Evolutionary conservation across 2,113 vertebrate species (phyloP), one percentile per base, ranked within the genome.

Genomic region (Odontophorus gujanensis): DNA sequence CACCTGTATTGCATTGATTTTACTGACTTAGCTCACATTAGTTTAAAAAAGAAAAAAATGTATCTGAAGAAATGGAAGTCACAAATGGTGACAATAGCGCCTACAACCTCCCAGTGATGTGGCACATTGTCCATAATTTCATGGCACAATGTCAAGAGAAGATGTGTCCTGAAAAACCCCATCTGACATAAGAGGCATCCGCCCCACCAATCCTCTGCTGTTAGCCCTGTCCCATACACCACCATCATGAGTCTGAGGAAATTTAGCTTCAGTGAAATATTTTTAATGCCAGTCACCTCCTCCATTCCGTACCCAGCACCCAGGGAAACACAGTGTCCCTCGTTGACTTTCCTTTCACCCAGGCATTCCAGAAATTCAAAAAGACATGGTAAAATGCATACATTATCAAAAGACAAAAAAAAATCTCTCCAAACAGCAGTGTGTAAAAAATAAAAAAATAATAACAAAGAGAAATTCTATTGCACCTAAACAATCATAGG

Each of bases 231-330:
- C 53, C 30, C 13, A 15, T 59, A 28, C 26, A 81, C 14, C 26
- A 36, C 0, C 2, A 0, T 0, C 5, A 36, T 8, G 0, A 80
- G 26, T 25, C 30, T 17, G 63, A 67, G 21, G 6, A 25, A 74
- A 50, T 32, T 30, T 32, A 42, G 61, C 59, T 63, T 36, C 36
- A 38, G 30, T 7, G 81, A 48, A 43, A 19, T 36, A 73, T 50
- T 53, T 63, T 45, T 36, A 48, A 69, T 7, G 11, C 45, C 1
- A 0, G 81, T 45, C 19, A 7, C 30, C 28, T 51, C 34, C 58
- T 71, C 59, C 24, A 30, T 61, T 77, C 59, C 57, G 77, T 30
- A 90, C 24, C 50, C 85, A 66, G 13, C n/a, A 77, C 1, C 30
- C 34, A 30, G n/a, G 22, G 28, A 58, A 90, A 72, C 18, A 59